Conservation (phyloP, 2,797 vertebrate species). For the Gymnothorax javanicus region DNA sequence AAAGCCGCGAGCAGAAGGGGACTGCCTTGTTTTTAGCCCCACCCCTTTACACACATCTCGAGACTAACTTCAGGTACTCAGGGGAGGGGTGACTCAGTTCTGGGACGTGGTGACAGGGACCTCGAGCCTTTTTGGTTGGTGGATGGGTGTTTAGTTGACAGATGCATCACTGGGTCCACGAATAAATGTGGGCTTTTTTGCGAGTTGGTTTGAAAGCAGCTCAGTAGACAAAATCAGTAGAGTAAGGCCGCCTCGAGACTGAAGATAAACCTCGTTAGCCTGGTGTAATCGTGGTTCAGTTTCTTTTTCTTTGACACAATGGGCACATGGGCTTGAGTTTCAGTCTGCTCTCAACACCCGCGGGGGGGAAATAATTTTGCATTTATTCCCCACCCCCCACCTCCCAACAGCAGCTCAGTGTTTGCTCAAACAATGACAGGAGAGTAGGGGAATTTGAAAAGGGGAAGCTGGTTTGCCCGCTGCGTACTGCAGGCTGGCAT, state of each 20-base stretch:
- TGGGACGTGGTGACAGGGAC: neutral
- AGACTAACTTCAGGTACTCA: slow-evolving; percentile 44
- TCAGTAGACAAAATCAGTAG: neutral
- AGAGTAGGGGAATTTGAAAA: neutral
- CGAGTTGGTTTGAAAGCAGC: neutral
- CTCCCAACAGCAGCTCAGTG: neutral
- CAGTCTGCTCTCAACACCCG: neutral
- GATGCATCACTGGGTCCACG: neutral
- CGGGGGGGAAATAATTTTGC: neutral
- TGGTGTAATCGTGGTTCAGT: neutral
- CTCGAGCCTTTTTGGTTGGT: neutral
- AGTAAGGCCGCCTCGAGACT: neutral
- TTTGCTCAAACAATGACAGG: neutral
- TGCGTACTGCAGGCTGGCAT: neutral
- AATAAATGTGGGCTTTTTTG: neutral
- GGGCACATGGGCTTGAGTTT: neutral
- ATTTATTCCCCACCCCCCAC: neutral
- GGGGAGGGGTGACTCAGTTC: slow-evolving; percentile 34
- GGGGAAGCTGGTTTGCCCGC: neutral
- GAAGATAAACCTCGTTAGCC: neutral
- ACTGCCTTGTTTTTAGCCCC: slow-evolving; percentile 37
- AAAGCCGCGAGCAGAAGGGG: neutral
- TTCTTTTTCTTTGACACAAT: neutral
- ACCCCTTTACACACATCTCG: slow-evolving; percentile 41
- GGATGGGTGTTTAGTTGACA: neutral